Evolutionary conservation across 2,888 invertebrate genomes (phyloP), one percentile per base, ranked within the genome.

Genomic region (Enchytraeus crypticus): DNA sequence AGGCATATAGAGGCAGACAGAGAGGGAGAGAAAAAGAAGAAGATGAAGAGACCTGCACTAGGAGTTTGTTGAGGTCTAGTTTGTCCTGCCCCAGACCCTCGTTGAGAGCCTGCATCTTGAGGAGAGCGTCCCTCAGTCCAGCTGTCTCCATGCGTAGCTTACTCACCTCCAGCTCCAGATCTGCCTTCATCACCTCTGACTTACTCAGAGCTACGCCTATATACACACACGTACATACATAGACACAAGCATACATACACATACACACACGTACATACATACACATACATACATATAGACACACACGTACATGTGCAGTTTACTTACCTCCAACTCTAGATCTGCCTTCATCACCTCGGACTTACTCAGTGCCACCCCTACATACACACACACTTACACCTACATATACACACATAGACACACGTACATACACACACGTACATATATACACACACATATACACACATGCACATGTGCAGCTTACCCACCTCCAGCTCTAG

Each of bases 71-170:
- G 45, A 80, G 73, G 51, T 80, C 80, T 53, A 76, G 73, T 73
- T 79, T 80, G 69, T 81, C 80, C 63, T 77, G 76, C 0, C 76
- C 77, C 3, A 80, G 74, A 3, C 75, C 77, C 68, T 81, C 80
- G 66, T 78, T 80, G 32, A 79, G 70, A 4, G 73, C 73, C 68
- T 80, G 78, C 73, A 81, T 71, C 69, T 79, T 79, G 34, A 74
- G 71, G 29, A 81, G 69, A 30, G 78, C 74, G 63, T 80, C 79
- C 61, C 74, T 71, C 26, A 81, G 74, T 29, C 72, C 70, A 3
- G 76, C 75, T 60, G 77, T 78, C 66, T 80, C 78, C 8, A 77
- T 71, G 65, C 74, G 74, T 46, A 77, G 69, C 64, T 77, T 77
- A 68, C 75, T 76, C 34, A 79, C 69, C 64, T 79, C 78, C 49